These are phyloP conservation scores for Orthosia incerta DNA, from an alignment of 2,888 invertebrate species.

Conservation along the genomic window DNA sequence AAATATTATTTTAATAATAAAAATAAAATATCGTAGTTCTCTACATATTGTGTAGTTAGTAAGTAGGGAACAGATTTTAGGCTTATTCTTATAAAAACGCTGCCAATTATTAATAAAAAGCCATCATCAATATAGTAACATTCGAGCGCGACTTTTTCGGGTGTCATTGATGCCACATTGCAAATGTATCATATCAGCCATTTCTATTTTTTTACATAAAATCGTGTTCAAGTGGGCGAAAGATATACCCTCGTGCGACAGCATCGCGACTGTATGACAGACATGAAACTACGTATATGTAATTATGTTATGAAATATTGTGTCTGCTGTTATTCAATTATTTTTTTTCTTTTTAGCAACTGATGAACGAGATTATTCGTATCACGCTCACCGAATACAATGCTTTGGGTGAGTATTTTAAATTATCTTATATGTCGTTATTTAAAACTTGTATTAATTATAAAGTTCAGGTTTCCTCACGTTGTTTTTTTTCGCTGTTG, in stretches of 20 bases:
- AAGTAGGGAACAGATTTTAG: too few relatives aligned
- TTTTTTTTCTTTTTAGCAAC: conserved; percentile 28
- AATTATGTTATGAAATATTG: neutral
- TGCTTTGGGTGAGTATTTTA: conserved; percentile 35
- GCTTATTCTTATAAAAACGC: too few relatives aligned
- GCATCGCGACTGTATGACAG: conserved; percentile 3
- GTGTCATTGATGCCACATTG: too few relatives aligned
- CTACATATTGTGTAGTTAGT: too few relatives aligned
- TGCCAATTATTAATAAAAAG: neutral
- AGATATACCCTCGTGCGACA: neutral
- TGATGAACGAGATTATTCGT: conserved; percentile 54
- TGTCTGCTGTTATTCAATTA: neutral
- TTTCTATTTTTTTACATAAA: neutral
- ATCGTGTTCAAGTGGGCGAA: neutral
- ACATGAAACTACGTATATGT: neutral
- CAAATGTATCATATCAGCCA: too few relatives aligned
- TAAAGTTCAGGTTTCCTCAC: too few relatives aligned
- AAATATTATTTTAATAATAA: too few relatives aligned
- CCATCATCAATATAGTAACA: too few relatives aligned
- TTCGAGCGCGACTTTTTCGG: too few relatives aligned
- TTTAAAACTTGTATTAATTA: too few relatives aligned
- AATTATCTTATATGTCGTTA: neutral
- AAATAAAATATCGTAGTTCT: too few relatives aligned
- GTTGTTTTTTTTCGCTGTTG: too few relatives aligned
- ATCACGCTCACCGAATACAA: conserved; percentile 49